Base-by-base conservation (phyloP, 2,888 invertebrate genomes). In the Rapana venosa region DNA sequence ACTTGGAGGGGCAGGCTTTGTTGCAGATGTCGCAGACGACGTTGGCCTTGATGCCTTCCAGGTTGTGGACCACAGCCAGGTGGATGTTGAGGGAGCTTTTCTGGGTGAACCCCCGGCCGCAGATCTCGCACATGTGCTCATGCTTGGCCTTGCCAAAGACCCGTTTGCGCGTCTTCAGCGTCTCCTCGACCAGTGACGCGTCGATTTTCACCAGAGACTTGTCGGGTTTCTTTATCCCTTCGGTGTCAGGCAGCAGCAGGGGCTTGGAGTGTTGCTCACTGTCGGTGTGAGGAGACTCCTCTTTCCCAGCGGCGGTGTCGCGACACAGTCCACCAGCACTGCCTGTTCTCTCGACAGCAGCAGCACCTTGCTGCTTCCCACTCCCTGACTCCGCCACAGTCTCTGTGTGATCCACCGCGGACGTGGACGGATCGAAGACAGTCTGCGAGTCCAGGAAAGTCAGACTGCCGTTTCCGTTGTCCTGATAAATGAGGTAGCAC, bases 11-110 rank as follows among this genome's bases (percentile, higher is more conserved):
- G 74, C 66, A 87, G 47, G 87, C 6, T 26, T 77, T 74, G 35
- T 47, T 22, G 56, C 87, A 87, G 47, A 70, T 74, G 32, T 47
- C n/a, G 30, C 87, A 87, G 20, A 87, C 74, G 11, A 47, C 74
- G 5, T 74, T 47, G 47, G 47, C 47, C 47, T 47, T 47, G 47
- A 47, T 17, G 5, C 58, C 84, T 8, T 83, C 47, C 13, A 26
- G 11, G 0, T 22, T 36, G 81, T 83, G 81, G 22, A 26, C 8
- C 22, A 83, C 81, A 1, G 81, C 81, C 6, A 83, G 20, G 81
- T 83, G 81, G 22, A 5, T 83, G 26, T 47, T 83, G 22, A 83
- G 81, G 0, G 81, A n/a, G 22, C 47, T 22, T 5, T 47, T 22
- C 36, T 47, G 47, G 11, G 81, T 83, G 47, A 83, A 83, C 8